Conservation (phyloP, 2,797 vertebrate species). For the Pipistrellus kuhlii region DNA sequence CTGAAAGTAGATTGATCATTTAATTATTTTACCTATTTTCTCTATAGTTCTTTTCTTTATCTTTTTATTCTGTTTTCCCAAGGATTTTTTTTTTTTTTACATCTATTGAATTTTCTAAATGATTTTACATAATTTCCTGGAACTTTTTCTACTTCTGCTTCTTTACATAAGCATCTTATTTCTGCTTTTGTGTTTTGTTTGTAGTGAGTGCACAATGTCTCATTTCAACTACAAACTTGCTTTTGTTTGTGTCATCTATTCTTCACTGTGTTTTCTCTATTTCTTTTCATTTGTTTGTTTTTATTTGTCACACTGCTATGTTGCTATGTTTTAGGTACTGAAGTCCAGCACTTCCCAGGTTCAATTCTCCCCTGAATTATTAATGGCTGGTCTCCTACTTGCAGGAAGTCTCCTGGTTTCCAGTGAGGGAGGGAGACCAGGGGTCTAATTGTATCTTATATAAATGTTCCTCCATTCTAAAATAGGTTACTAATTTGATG, state of each 20-base stretch:
- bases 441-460: neutral
- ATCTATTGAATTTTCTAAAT: neutral
- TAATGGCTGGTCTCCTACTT: neutral
- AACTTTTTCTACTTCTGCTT: neutral
- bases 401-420: neutral
- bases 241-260: neutral
- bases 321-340: neutral
- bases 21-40: neutral
- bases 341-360: neutral
- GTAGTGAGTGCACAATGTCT: neutral
- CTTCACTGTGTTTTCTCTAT: neutral
- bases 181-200: neutral
- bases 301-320: neutral
- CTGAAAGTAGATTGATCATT: neutral
- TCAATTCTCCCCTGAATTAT: neutral
- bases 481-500: neutral
- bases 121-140: neutral
- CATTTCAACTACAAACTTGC: neutral
- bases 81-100: neutral
- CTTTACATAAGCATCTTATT: conserved; percentile 4
- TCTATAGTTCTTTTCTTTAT: neutral
- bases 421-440: neutral
- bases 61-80: neutral
- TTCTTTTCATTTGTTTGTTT: neutral
- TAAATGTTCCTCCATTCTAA: neutral